Evolutionary conservation across 1,140 invertebrate genomes (phyloP).

Genomic region (Megalonaias nervosa): DNA sequence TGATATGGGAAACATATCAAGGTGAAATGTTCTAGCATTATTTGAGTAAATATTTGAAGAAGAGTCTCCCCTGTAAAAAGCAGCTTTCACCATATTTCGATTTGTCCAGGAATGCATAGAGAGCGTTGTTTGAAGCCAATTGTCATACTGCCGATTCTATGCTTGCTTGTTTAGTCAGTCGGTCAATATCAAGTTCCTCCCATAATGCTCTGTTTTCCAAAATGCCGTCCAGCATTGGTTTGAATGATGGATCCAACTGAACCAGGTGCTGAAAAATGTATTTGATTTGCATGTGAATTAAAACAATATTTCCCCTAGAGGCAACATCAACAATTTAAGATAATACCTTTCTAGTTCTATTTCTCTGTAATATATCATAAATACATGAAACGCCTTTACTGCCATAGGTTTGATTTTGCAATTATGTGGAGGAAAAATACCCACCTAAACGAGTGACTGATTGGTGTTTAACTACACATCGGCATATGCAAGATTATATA

Average conservation of each 20-base stretch:
- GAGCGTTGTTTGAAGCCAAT: too few relatives aligned
- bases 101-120: too few relatives aligned
- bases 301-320: neutral
- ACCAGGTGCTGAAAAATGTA: constrained; percentile 48
- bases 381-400: neutral
- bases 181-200: constrained; percentile 56
- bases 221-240: constrained; percentile 57
- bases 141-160: too few relatives aligned
- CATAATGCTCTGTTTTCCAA: constrained; percentile 56
- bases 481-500: too few relatives aligned
- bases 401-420: neutral
- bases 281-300: neutral
- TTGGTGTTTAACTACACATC: too few relatives aligned
- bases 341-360: neutral
- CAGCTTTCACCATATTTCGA: too few relatives aligned
- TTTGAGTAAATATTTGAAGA: too few relatives aligned
- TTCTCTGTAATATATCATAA: neutral
- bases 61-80: too few relatives aligned
- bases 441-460: neutral
- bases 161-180: constrained; percentile 41
- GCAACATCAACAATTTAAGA: neutral
- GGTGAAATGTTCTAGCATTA: too few relatives aligned
- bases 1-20: too few relatives aligned
- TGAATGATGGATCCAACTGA: constrained; percentile 50
- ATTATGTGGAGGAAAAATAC: neutral